These are phyloP conservation scores for Lingula anatina DNA, from an alignment of 2,888 invertebrate genomes.

Conservation along the genomic window DNA sequence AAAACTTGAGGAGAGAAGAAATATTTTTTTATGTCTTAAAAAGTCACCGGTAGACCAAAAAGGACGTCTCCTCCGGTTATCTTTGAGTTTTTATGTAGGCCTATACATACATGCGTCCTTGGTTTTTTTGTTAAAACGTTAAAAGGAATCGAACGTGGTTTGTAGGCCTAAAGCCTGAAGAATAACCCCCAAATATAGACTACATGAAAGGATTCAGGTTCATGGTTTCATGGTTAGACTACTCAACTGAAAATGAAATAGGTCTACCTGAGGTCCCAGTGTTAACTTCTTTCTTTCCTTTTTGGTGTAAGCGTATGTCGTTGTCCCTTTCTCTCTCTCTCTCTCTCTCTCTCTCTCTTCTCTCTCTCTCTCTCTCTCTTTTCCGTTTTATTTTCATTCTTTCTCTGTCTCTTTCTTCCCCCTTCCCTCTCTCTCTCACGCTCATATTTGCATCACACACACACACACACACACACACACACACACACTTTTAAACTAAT, in stretches of 20 bases:
- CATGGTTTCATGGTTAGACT: no score
- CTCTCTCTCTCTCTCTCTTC: constrained; percentile 5
- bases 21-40: neutral
- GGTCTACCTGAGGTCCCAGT: no score
- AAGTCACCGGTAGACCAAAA: neutral
- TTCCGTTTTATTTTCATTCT: neutral
- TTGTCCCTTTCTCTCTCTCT: neutral
- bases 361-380: neutral
- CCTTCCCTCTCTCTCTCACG: constrained; percentile 1
- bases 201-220: no score
- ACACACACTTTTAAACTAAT: neutral
- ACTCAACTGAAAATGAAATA: no score
- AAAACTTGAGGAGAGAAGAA: neutral
- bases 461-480: neutral
- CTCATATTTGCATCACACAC: neutral
- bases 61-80: neutral
- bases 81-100: neutral
- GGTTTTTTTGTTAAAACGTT: no score
- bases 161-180: no score
- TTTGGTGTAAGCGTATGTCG: no score
- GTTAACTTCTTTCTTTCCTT: no score
- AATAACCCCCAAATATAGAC: no score
- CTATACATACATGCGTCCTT: neutral
- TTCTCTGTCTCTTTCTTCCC: neutral
- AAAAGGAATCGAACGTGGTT: no score